A percentile compares a stretch with the other conserved stretches of the same genome.
Conservation (phyloP, 1,140 invertebrate genomes). For the Eumaeus atala region DNA sequence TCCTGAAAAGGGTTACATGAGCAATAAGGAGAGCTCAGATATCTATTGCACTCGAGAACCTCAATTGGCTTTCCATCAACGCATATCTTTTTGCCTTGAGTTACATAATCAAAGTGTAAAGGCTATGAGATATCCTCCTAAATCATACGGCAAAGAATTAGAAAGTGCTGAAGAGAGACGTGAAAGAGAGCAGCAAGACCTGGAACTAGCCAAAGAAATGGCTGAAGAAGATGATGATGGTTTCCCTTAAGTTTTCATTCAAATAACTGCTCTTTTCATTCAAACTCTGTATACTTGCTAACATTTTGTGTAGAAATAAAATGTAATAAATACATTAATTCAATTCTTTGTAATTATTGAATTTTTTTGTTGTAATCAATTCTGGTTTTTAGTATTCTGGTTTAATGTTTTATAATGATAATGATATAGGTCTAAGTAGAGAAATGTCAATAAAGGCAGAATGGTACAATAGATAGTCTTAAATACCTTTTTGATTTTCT, state of each 20-base stretch:
- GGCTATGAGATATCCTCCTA: constrained; percentile 99
- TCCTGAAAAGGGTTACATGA: constrained; percentile 96
- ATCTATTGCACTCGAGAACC: constrained; percentile 98
- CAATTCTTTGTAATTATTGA: background rate
- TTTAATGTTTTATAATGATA: no score
- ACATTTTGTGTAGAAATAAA: constrained; percentile 12
- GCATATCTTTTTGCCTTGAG: constrained; percentile 98
- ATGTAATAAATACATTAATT: constrained; percentile 2
- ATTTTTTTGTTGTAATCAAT: no score
- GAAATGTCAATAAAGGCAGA: no score
- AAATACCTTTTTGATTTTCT: no score
- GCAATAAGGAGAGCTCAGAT: constrained; percentile 97
- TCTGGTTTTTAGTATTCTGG: no score
- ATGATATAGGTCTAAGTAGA: no score
- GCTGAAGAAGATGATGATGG: constrained; percentile 98
- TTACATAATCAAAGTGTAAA: constrained; percentile 98
- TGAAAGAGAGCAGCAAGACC: constrained; percentile 96
- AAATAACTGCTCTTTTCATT: background rate
- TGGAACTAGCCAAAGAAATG: constrained; percentile 99
- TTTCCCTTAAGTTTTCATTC: constrained; percentile 72
- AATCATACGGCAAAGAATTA: constrained; percentile 98
- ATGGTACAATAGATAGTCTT: no score
- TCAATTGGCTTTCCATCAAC: constrained; percentile 96
- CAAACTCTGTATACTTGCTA: background rate
- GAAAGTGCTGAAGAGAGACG: constrained; percentile 97